Evolutionary conservation across 2,113 vertebrate species (phyloP), one percentile per base, ranked within the genome.

Genomic region (Rhodinocichla rosea): DNA sequence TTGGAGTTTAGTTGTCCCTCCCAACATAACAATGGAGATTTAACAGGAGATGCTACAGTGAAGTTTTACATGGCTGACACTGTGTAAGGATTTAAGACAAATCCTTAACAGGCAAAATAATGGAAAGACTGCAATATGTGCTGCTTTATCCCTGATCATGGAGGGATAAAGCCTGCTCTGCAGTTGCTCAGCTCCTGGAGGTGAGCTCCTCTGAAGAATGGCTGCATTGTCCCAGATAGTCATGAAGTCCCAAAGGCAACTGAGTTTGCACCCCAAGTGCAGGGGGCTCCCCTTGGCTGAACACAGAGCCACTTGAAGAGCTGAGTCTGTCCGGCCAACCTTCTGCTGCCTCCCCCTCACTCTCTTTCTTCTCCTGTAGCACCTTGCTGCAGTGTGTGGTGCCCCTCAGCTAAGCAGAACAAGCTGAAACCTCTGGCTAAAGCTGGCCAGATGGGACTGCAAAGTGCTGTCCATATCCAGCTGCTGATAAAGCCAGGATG

Each of bases 241-340:
- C 2, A 1, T 42, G 39, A 28, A 56, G 24, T 52, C 33, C 22
- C 0, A 0, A 80, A 62, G 15, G 22, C 33, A 82, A 13, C 21
- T 70, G 67, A 57, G 16, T 92, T 73, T 73, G 27, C 19, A 44
- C 3, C 9, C 50, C 14, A n/a, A 57, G 37, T 12, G 15, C 17
- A 49, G 13, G 42, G 8, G 28, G 40, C 20, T 44, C 40, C 19
- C 20, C 15, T 49, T n/a, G 30, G 7, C 39, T 5, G 10, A 84
- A 27, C 50, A 37, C 22, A 45, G 50, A 62, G 23, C 15, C 32
- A 6, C 19, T 2, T 45, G n/a, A 69, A 49, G 40, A 68, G 21
- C n/a, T 82, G 56, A 4, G 2, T 71, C 11, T 33, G 28, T 30
- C 4, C 42, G 63, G 28, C 7, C 39, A 90, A 4, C 10, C 19